Conservation (phyloP, 2,113 vertebrate species). For the Acrocephalus kingi region DNA sequence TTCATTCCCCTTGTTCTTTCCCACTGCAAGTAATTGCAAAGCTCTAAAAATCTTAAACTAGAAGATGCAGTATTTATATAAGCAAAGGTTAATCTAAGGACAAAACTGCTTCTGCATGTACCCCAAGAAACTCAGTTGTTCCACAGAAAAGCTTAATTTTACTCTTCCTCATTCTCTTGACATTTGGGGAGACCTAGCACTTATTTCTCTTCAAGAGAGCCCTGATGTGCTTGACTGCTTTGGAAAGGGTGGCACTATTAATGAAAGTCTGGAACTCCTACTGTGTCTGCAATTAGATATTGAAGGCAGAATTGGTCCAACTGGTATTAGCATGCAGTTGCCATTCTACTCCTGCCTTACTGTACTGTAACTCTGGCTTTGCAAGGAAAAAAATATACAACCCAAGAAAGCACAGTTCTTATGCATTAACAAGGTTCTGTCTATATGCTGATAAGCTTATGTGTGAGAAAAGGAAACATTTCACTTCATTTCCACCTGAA, state of each 20-base stretch:
- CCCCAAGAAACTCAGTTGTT: neutral
- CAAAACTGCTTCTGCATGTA: neutral
- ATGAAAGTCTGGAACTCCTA: neutral
- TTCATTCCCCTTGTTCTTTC: neutral
- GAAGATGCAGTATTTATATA: neutral
- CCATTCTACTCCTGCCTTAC: neutral
- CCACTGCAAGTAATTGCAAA: slow-evolving; percentile 17
- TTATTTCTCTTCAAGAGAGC: neutral
- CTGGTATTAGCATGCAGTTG: neutral
- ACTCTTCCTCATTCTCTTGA: neutral
- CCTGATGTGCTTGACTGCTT: neutral
- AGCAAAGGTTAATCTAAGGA: neutral
- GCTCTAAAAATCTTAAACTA: neutral
- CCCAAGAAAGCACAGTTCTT: neutral
- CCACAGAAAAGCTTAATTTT: neutral
- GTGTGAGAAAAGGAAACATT: neutral
- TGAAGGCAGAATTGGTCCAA: neutral
- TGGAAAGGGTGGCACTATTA: neutral
- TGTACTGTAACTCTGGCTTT: neutral
- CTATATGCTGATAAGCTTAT: neutral
- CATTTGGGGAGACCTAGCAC: neutral
- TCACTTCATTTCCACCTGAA: neutral
- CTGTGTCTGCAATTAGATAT: neutral
- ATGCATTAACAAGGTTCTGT: neutral
- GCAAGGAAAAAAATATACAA: neutral